phyloP scores from a whole-genome alignment of 2,113 vertebrate species.

The Macroglossus sobrinus region DNA sequence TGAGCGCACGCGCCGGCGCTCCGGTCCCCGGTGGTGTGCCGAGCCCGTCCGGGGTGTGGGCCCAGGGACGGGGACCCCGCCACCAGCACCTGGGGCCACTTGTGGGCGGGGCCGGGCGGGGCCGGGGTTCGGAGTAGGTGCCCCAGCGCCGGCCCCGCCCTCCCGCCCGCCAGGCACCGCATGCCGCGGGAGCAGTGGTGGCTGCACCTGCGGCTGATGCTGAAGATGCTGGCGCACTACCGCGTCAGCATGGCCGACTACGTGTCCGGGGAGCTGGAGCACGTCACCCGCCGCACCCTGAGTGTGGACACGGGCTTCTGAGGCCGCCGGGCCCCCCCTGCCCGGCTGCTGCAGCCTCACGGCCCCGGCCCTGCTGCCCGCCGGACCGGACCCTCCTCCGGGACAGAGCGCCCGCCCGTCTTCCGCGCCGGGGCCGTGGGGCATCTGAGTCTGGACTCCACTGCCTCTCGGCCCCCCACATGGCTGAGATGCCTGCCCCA shows the following conservation, averaged over 20 bases:
- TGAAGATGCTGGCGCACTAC: constrained; percentile 98
- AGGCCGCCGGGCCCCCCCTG: fast-evolving
- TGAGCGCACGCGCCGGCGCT: fast-evolving
- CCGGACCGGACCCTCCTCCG: not conserved
- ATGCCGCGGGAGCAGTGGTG: constrained; percentile 96
- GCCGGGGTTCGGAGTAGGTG: not conserved
- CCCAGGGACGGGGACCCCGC: not conserved
- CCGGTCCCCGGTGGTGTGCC: not conserved
- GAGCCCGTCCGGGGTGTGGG: no score
- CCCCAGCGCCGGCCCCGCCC: not conserved
- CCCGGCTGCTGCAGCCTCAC: not conserved
- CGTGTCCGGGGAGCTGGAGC: constrained; percentile 91
- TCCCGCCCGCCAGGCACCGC: constrained; percentile 87
- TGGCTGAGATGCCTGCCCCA: not conserved
- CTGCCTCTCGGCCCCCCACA: not conserved
- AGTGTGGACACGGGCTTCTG: constrained; percentile 94
- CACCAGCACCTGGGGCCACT: fast-evolving
- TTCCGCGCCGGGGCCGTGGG: not conserved
- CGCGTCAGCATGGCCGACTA: constrained; percentile 94
- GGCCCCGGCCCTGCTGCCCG: fast-evolving
- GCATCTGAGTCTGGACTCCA: fast-evolving
- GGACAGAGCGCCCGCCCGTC: not conserved
- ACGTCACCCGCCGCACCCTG: constrained; percentile 91
- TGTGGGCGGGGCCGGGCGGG: fast-evolving
- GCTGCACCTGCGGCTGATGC: constrained; percentile 90